Conservation (phyloP, 2,113 vertebrate genomes). For the Dinomys branickii region DNA sequence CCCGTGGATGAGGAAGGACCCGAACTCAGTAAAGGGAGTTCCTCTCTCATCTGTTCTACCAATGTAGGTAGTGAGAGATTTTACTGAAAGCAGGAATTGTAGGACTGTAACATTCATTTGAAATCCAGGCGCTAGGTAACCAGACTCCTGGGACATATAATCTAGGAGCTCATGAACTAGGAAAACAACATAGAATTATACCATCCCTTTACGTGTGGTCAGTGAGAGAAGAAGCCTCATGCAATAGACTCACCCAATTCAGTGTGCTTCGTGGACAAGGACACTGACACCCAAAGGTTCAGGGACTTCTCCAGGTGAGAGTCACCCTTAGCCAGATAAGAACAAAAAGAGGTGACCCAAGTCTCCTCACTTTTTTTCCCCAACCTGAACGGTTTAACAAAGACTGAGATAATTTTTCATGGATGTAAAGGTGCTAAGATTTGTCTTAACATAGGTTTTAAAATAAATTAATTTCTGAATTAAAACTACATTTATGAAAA, state of each 20-base stretch:
- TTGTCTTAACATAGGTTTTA: background rate
- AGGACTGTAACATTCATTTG: background rate
- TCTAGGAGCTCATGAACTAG: background rate
- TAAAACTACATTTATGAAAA: background rate
- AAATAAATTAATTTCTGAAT: background rate
- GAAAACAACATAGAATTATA: background rate
- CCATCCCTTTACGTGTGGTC: background rate
- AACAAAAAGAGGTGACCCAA: background rate
- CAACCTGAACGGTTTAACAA: background rate
- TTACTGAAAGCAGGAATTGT: background rate
- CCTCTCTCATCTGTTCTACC: background rate
- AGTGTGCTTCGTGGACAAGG: background rate
- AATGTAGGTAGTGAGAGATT: background rate
- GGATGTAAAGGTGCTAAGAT: background rate
- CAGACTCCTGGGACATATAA: background rate
- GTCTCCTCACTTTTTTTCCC: background rate
- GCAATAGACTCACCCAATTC: background rate
- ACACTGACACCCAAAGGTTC: background rate
- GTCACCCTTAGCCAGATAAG: background rate
- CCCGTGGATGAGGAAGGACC: background rate
- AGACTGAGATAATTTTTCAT: background rate
- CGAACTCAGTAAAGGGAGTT: fast-evolving
- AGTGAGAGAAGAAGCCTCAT: background rate
- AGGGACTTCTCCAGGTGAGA: background rate
- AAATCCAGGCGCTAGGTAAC: background rate